Percentiles rank a stretch among this genome's conserved stretches.
phyloP scores from a whole-genome alignment of 2,113 vertebrate species.

The Nettapus auritus region DNA sequence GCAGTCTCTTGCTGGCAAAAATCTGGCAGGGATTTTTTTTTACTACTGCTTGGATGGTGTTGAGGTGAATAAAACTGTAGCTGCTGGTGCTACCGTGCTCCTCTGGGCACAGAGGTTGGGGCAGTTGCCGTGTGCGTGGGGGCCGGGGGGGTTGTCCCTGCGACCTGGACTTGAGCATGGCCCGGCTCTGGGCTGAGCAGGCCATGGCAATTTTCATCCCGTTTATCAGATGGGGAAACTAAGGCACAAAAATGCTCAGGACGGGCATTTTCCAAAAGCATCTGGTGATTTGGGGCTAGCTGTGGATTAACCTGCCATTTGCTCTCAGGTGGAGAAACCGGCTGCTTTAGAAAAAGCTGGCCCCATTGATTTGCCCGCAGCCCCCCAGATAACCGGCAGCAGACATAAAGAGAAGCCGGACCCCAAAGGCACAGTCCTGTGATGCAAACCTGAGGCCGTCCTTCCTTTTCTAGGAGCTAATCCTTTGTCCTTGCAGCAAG shows the following conservation, averaged over 20 bases:
- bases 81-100: not conserved
- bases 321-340: not conserved
- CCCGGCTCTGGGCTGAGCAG: not conserved
- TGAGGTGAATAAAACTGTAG: not conserved
- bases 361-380: not conserved
- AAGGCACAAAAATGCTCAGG: not conserved
- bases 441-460: not conserved
- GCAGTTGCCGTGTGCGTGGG: not conserved
- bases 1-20: not conserved
- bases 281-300: not conserved
- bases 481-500: conserved; percentile 17
- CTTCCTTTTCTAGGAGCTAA: not conserved
- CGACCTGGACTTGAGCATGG: not conserved
- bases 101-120: not conserved
- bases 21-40: not conserved
- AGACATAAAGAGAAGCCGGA: not conserved
- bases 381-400: accelerated
- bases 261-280: not conserved
- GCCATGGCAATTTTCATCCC: not conserved
- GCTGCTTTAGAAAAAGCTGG: not conserved
- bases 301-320: not conserved
- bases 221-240: not conserved
- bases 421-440: not conserved
- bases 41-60: not conserved
- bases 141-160: not conserved